These are phyloP conservation scores for Tortricodes alternella DNA, from an alignment of 2,888 invertebrate genomes.

Conservation along the genomic window DNA sequence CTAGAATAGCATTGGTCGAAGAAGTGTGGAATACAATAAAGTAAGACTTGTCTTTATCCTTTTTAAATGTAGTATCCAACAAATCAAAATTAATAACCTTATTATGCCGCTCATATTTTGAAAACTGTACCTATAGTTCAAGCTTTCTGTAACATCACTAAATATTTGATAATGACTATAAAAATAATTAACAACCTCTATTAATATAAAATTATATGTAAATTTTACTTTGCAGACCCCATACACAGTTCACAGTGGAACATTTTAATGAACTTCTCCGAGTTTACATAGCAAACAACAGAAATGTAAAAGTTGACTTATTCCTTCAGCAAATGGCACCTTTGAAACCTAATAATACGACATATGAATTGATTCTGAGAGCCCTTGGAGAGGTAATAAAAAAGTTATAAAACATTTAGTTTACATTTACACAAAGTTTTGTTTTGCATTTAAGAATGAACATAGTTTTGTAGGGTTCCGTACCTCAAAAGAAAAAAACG, in stretches of 20 bases:
- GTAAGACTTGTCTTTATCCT: conserved; percentile 47
- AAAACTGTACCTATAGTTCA: too few relatives aligned
- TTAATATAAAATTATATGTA: background rate
- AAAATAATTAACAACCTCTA: too few relatives aligned
- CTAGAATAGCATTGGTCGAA: conserved; percentile 75
- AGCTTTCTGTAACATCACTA: too few relatives aligned
- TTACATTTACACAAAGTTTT: background rate
- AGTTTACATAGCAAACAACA: conserved; percentile 83
- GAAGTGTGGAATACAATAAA: conserved; percentile 80
- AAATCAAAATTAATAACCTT: too few relatives aligned
- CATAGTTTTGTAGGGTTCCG: too few relatives aligned
- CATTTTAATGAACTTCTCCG: conserved; percentile 82
- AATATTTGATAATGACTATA: too few relatives aligned
- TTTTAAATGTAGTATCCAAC: too few relatives aligned
- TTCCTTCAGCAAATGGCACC: conserved; percentile 77
- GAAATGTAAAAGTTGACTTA: conserved; percentile 60
- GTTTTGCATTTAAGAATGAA: background rate
- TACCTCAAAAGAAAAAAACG: too few relatives aligned
- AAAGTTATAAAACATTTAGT: too few relatives aligned
- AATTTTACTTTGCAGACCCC: conserved; percentile 48
- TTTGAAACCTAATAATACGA: conserved; percentile 69
- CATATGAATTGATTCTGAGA: conserved; percentile 82
- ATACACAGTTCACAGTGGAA: conserved; percentile 66
- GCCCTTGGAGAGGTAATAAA: conserved; percentile 77
- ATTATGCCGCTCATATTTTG: too few relatives aligned